phyloP scores from a whole-genome alignment of 2,797 vertebrate species.

The Hippopotamyrus pictus region DNA sequence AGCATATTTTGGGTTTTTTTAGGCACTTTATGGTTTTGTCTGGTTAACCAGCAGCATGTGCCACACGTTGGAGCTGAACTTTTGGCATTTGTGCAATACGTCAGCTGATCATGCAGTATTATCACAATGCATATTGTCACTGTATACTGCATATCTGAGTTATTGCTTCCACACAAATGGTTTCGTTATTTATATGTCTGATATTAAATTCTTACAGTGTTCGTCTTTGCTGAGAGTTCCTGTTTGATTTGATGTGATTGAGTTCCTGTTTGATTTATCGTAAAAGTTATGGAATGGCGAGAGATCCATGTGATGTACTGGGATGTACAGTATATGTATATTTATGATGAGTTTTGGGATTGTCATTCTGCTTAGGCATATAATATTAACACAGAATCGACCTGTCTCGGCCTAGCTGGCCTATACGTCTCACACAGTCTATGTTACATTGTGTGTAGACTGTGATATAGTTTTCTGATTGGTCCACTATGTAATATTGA shows the following conservation, averaged over 20 bases:
- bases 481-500: conserved; percentile 9
- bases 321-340: neutral
- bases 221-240: neutral
- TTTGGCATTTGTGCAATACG: neutral
- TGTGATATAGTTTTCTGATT: neutral
- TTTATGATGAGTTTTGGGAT: neutral
- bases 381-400: neutral
- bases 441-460: neutral
- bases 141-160: neutral
- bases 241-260: neutral
- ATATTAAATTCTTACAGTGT: neutral
- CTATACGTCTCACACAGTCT: neutral
- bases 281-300: neutral
- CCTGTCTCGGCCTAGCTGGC: neutral
- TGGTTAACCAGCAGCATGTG: neutral
- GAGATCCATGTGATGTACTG: neutral
- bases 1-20: neutral
- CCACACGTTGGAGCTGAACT: neutral
- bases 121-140: neutral
- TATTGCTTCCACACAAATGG: neutral
- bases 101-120: neutral
- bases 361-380: neutral
- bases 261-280: neutral
- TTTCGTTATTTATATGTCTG: neutral
- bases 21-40: neutral